Evolutionary conservation across 2,888 invertebrate species (phyloP), one percentile per base, ranked within the genome.

Genomic region (Eristalis tenax): DNA sequence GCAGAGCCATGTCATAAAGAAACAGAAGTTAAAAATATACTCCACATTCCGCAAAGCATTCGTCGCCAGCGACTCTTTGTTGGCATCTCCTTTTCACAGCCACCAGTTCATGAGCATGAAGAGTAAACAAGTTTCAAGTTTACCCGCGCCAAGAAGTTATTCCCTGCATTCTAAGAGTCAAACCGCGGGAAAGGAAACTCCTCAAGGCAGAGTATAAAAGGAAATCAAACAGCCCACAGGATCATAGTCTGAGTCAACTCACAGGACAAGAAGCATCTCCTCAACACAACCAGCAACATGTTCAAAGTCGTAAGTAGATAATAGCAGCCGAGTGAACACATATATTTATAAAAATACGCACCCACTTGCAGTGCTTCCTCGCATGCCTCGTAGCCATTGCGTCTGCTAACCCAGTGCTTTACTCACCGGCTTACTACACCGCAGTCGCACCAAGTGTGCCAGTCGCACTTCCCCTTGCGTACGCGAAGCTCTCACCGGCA

Each of bases 361-460:
- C 8, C 50, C 18, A 18, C 15, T 85, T 68, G 1, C 68, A 91
- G 91, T 83, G 90, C n/a, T 82, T 91, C 11, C 85, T 92, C 69
- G 89, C 89, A 79, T 90, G 90, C 77, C 87, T 92, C 56, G 68
- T 92, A 32, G 82, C 89, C 23, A 15, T 91, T 13, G 90, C 89
- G 0, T 32, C 90, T 26, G 79, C 90, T 80, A 89, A 89, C 59
- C 91, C 92, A 76, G 18, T 91, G 4, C 89, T 89, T 50, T 91
- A 90, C 43, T 88, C 90, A 40, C 91, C 90, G 0, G 81, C 89
- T 28, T 91, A 90, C 74, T 90, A 90, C 64, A 66, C 90, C 0
- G 89, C 88, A 15, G 87, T 59, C 35, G 77, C 28, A 32, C 80
- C 43, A 4, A 64, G 68, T 69, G 57, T 76, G 40, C 85, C 88